Conservation (phyloP, 2,797 vertebrate genomes). For the Caiman crocodilus region DNA sequence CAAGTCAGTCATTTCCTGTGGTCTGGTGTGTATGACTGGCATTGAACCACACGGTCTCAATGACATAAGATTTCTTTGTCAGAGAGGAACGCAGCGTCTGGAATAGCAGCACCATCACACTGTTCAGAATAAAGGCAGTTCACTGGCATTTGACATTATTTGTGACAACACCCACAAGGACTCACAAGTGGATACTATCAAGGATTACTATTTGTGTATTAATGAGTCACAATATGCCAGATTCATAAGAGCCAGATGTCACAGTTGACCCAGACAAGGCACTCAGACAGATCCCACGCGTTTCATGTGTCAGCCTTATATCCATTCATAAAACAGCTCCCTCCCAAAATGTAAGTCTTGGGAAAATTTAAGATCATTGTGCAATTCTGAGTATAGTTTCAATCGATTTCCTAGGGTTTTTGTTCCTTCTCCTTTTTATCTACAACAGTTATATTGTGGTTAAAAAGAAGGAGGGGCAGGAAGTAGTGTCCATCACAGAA, state of each 20-base stretch:
- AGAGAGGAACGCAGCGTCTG: background rate
- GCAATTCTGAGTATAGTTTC: slow-evolving; percentile 72
- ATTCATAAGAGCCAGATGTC: slow-evolving; percentile 87
- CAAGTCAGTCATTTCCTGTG: background rate
- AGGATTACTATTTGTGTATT: slow-evolving; percentile 84
- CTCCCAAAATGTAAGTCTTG: slow-evolving; percentile 82
- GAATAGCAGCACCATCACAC: background rate
- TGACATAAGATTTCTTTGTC: slow-evolving; percentile 18
- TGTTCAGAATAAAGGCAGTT: background rate
- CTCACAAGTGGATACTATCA: slow-evolving; percentile 82
- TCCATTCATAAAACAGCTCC: slow-evolving; percentile 85
- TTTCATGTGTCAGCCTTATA: slow-evolving; percentile 82
- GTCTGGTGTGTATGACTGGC: background rate
- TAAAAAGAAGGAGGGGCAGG: slow-evolving; percentile 75
- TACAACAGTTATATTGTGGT: slow-evolving; percentile 62
- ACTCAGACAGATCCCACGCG: slow-evolving; percentile 81
- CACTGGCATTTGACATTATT: slow-evolving; percentile 73
- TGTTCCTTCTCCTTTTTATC: background rate
- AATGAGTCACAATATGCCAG: slow-evolving; percentile 83
- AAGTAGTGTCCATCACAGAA: slow-evolving; percentile 70
- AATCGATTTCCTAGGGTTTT: slow-evolving; percentile 69
- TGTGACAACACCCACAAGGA: slow-evolving; percentile 70
- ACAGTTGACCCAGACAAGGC: slow-evolving; percentile 84
- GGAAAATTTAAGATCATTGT: slow-evolving; percentile 78
- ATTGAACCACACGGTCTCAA: background rate